Percentiles rank a stretch among this genome's conserved stretches.
Evolutionary conservation across 2,888 invertebrate genomes (phyloP).

Genomic region (Trichacis sp.): DNA sequence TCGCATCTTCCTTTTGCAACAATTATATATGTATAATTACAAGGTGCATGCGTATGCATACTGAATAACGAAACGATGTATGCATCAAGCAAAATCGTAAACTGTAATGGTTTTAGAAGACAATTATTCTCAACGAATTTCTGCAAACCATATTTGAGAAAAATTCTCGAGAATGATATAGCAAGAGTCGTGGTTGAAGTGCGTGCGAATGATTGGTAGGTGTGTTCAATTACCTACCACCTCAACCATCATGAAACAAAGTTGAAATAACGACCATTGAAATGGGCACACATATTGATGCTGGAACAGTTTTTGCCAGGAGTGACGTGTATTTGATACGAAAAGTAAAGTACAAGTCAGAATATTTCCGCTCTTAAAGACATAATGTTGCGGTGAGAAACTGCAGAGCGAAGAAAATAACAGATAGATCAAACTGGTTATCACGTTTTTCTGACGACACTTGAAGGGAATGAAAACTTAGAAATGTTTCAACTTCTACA

Average conservation of each 20-base stretch:
- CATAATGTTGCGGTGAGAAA: neutral
- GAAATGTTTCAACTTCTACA: neutral
- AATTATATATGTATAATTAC: neutral
- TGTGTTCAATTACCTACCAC: constrained; percentile 39
- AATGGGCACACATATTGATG: constrained; percentile 37
- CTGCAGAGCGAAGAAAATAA: constrained; percentile 7
- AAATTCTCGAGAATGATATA: constrained; percentile 12
- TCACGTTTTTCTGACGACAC: constrained; percentile 1
- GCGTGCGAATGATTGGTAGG: constrained; percentile 45
- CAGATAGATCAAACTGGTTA: constrained; percentile 6
- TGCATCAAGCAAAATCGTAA: too few relatives aligned
- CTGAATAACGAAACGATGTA: too few relatives aligned
- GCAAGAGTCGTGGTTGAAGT: constrained; percentile 12
- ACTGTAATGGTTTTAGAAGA: constrained; percentile 4
- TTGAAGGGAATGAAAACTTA: neutral
- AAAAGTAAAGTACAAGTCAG: constrained; percentile 21
- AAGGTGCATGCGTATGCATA: too few relatives aligned
- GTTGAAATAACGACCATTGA: constrained; percentile 37
- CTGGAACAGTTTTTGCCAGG: constrained; percentile 34
- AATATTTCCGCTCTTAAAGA: constrained; percentile 15
- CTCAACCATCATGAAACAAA: constrained; percentile 28
- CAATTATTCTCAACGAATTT: constrained; percentile 5
- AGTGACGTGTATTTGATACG: constrained; percentile 27
- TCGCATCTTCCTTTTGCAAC: too few relatives aligned
- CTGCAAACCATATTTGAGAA: constrained; percentile 22